Conservation (phyloP, 2,113 vertebrate species). For the Potamarius usumacintae region DNA sequence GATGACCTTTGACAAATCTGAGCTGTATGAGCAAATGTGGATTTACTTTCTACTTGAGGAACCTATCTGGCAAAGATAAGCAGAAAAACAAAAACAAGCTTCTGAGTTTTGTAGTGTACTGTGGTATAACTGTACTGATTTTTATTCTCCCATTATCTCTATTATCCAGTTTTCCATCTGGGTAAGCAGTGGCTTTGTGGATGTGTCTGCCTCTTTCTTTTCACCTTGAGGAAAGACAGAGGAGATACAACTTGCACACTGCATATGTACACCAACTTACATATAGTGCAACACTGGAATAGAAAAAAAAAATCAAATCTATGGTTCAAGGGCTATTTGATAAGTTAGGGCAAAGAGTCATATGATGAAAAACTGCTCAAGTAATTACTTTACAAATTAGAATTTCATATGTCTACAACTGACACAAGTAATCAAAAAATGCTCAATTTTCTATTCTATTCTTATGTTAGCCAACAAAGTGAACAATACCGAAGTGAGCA, state of each 20-base stretch:
- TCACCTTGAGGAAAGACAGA: not conserved
- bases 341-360: not conserved
- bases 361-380: not conserved
- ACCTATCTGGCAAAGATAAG: not conserved
- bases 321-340: not conserved
- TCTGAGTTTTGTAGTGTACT: not conserved
- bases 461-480: not conserved
- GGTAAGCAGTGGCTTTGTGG: not conserved
- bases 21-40: not conserved
- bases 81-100: not conserved
- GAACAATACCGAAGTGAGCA: not conserved
- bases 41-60: not conserved
- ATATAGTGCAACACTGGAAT: not conserved
- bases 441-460: not conserved
- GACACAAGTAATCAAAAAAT: not conserved
- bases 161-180: slow-evolving; percentile 31
- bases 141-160: not conserved
- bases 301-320: not conserved
- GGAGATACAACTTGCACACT: not conserved
- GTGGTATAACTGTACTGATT: not conserved
- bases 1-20: not conserved
- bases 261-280: not conserved
- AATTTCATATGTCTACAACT: not conserved
- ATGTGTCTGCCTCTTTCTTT: not conserved
- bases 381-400: not conserved